Conservation (phyloP, 1,140 invertebrate species). For the Trichomalopsis sarcophagae region DNA sequence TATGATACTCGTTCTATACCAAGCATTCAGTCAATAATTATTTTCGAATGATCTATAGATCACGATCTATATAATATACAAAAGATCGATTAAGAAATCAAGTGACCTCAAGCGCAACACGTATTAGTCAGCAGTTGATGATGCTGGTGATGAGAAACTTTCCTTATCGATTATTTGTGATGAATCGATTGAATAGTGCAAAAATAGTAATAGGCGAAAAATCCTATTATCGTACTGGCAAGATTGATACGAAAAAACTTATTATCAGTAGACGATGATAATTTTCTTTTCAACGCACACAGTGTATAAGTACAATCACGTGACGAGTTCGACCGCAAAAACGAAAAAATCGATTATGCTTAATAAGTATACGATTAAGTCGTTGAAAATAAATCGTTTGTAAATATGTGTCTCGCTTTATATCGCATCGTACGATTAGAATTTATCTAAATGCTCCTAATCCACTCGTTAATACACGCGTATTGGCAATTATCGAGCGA, state of each 20-base stretch:
- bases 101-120: no score
- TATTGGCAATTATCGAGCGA: neutral
- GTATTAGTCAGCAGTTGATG: no score
- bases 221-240: neutral
- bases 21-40: neutral
- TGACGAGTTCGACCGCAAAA: neutral
- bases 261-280: neutral
- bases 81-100: no score
- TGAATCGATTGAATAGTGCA: neutral
- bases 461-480: neutral
- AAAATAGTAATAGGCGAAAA: neutral
- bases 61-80: no score
- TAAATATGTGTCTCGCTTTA: neutral
- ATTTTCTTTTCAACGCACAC: no score
- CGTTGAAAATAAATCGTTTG: conserved; percentile 19
- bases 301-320: neutral
- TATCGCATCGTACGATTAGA: neutral
- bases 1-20: neutral
- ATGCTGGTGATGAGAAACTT: no score
- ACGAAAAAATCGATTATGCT: neutral
- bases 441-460: neutral
- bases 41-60: no score
- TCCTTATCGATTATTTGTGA: neutral
- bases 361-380: neutral
- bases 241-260: neutral